Percentiles rank a stretch among this genome's conserved stretches.
Evolutionary conservation across 2,797 vertebrate species (phyloP).

Genomic region (Psittacula derbiana): DNA sequence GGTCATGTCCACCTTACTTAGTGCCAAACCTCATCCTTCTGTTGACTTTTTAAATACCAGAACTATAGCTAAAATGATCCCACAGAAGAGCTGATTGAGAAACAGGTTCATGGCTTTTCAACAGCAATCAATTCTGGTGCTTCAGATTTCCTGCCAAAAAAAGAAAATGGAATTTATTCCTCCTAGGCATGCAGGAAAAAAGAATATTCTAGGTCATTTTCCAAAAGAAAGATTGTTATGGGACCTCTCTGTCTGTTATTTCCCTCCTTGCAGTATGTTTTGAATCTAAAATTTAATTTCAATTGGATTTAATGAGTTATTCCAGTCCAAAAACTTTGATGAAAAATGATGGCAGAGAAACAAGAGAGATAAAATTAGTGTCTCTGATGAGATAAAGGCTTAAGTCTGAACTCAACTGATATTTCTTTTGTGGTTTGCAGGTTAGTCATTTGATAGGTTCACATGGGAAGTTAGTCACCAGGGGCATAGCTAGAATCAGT

Average conservation of each 20-base stretch:
- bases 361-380: background rate
- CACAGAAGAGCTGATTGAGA: background rate
- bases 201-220: background rate
- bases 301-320: background rate
- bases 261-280: background rate
- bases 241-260: background rate
- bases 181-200: background rate
- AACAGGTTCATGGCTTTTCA: background rate
- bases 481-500: background rate
- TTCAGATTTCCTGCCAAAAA: slow-evolving; percentile 12
- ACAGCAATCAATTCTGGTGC: background rate
- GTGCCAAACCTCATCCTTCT: background rate
- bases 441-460: background rate
- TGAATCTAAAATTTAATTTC: slow-evolving; percentile 15
- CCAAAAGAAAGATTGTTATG: background rate
- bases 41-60: background rate
- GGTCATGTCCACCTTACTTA: background rate
- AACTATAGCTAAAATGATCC: background rate
- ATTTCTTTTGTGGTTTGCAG: background rate
- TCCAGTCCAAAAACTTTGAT: background rate
- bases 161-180: slow-evolving; percentile 8
- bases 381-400: background rate
- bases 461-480: background rate
- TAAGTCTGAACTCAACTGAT: background rate
- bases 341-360: background rate